Evolutionary conservation across 2,113 vertebrate species (phyloP), one percentile per base, ranked within the genome.

Genomic region (Willisornis vidua): DNA sequence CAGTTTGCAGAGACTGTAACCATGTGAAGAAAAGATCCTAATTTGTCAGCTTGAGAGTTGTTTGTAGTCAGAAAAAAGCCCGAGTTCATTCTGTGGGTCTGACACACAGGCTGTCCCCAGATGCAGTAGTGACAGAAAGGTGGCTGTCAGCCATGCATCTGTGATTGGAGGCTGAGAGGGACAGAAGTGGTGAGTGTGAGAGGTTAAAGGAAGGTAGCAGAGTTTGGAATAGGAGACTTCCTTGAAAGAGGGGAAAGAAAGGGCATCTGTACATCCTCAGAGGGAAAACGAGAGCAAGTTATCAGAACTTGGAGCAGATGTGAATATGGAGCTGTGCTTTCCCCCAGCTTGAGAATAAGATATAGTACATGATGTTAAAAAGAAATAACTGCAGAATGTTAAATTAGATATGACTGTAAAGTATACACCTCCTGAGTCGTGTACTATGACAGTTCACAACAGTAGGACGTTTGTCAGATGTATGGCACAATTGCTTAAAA

Each of bases 31-130:
- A 95, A 88, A 90, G 73, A 78, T 91, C 43, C 76, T 59, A 88
- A 87, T 94, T 95, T 94, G 87, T 96, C 92, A 96, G 76, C 70
- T 79, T 5, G 28, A 63, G 85, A 83, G 70, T 85, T 93, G 62
- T 78, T 87, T 63, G 71, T 35, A 89, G 76, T 67, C 31, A 22
- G 54, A 65, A 77, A 92, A 87, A 89, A 83, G 61, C 91, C 63
- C 89, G 54, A 77, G 79, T 93, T 92, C 31, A 22, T 51, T 92
- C 90, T 46, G 63, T 77, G 85, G 24, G 31, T 48, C 58, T 94
- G 94, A 82, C 33, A 22, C 8, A 49, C 43, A 89, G 87, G 46
- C 81, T 92, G 23, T 94, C 74, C 66, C 55, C 68, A 68, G 85
- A 77, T 59, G 71, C 74, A 28, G 46, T 28, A 54, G 9, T 74